phyloP scores from a whole-genome alignment of 2,888 invertebrate genomes.

The Tiliacea aurago region DNA sequence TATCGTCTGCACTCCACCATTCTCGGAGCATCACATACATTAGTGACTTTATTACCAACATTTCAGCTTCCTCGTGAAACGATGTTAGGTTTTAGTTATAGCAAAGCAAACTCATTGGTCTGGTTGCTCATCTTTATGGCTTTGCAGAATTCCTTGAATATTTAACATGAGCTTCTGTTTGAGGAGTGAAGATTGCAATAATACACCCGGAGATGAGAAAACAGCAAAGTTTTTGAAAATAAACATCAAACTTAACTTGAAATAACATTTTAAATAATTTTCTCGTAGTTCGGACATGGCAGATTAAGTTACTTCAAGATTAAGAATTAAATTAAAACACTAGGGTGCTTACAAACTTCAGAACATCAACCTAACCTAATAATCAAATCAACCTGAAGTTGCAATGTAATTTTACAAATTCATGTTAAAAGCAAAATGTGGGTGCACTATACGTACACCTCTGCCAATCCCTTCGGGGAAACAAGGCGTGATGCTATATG shows the following conservation, averaged over 20 bases:
- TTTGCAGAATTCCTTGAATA: conserved; percentile 3
- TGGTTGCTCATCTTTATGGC: conserved; percentile 1
- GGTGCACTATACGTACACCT: background rate
- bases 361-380: no score
- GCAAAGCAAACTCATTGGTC: conserved; percentile 38
- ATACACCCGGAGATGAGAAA: conserved; percentile 20
- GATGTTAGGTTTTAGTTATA: conserved; percentile 21
- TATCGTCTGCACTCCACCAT: conserved; percentile 33
- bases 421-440: background rate
- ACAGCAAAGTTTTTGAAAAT: background rate
- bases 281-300: background rate
- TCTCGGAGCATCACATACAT: conserved; percentile 44
- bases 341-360: conserved; percentile 4
- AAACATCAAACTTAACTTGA: background rate
- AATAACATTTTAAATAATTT: background rate
- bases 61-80: conserved; percentile 33
- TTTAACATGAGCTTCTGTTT: conserved; percentile 1
- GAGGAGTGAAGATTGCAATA: conserved; percentile 5
- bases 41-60: conserved; percentile 50
- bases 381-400: conserved; percentile 1
- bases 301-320: conserved; percentile 1
- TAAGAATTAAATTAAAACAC: background rate
- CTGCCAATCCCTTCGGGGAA: background rate
- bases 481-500: background rate
- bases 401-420: background rate